Percentiles rank a stretch among this genome's conserved stretches.
phyloP scores from a whole-genome alignment of 2,113 vertebrate genomes.

The Nerophis ophidion region DNA sequence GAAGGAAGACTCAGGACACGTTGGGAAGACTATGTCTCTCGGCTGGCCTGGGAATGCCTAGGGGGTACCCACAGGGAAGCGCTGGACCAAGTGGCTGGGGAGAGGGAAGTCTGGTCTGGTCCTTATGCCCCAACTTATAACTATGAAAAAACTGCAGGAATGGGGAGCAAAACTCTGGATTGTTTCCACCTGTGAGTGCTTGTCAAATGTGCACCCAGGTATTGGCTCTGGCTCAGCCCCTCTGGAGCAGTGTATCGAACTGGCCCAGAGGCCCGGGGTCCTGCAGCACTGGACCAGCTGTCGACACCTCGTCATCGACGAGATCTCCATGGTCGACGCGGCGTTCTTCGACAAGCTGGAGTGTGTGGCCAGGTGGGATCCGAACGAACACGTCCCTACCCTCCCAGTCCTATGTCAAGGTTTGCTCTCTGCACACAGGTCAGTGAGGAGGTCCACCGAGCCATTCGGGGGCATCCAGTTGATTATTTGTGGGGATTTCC shows the following conservation, averaged over 20 bases:
- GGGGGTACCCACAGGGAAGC: too few species aligned
- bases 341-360: slow-evolving; percentile 94
- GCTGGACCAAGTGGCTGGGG: too few species aligned
- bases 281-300: slow-evolving; percentile 88
- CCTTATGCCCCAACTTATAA: too few species aligned
- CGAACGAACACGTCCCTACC: background rate
- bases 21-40: too few species aligned
- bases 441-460: slow-evolving; percentile 78
- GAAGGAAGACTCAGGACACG: too few species aligned
- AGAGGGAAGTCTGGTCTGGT: too few species aligned
- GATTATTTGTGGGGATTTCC: slow-evolving; percentile 92
- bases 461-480: slow-evolving; percentile 97
- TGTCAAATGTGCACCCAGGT: slow-evolving; percentile 61
- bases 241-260: slow-evolving; percentile 84
- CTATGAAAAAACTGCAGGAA: too few species aligned
- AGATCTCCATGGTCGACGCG: slow-evolving; percentile 96
- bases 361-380: slow-evolving; percentile 81
- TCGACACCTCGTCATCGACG: slow-evolving; percentile 88
- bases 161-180: background rate
- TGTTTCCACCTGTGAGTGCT: background rate
- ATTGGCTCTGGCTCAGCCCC: slow-evolving; percentile 87
- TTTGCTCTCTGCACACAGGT: slow-evolving; percentile 60
- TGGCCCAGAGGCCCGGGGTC: slow-evolving; percentile 83
- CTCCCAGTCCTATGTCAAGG: background rate
- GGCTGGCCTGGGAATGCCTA: too few species aligned